phyloP scores from a whole-genome alignment of 2,888 invertebrate species.

The Calephelis perditalis region DNA sequence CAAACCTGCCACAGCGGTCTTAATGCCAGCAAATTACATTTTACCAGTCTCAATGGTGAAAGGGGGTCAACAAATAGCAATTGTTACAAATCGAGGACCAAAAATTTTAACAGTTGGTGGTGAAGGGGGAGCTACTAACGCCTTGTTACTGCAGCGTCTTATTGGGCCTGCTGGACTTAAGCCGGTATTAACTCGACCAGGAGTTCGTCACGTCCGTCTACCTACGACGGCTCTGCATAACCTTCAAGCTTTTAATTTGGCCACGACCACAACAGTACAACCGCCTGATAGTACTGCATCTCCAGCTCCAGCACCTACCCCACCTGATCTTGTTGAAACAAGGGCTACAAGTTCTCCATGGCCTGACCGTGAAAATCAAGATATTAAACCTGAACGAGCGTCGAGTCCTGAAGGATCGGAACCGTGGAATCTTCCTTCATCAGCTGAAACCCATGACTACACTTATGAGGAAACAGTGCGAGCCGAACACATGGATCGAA shows the following conservation, averaged over 20 bases:
- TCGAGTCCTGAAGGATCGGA: conserved; percentile 64
- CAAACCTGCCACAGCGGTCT: conserved; percentile 80
- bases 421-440: conserved; percentile 58
- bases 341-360: conserved; percentile 58
- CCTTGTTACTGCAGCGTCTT: conserved; percentile 81
- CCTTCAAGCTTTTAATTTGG: conserved; percentile 59
- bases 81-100: conserved; percentile 83
- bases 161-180: conserved; percentile 81
- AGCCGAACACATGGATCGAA: conserved; percentile 60
- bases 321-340: conserved; percentile 61
- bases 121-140: conserved; percentile 76
- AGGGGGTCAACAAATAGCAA: conserved; percentile 84
- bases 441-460: conserved; percentile 57
- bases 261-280: conserved; percentile 46
- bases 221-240: conserved; percentile 67
- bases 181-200: conserved; percentile 71
- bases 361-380: conserved; percentile 50
- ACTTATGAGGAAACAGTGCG: conserved; percentile 65
- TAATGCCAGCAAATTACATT: conserved; percentile 85
- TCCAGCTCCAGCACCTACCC: conserved; percentile 47
- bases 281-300: conserved; percentile 59
- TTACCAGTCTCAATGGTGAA: conserved; percentile 85
- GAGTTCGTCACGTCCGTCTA: conserved; percentile 73
- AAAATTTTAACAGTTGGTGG: conserved; percentile 69
- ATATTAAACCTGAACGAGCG: conserved; percentile 51